Base-by-base conservation (phyloP, 2,888 invertebrate genomes). In the Idaea biselata region DNA sequence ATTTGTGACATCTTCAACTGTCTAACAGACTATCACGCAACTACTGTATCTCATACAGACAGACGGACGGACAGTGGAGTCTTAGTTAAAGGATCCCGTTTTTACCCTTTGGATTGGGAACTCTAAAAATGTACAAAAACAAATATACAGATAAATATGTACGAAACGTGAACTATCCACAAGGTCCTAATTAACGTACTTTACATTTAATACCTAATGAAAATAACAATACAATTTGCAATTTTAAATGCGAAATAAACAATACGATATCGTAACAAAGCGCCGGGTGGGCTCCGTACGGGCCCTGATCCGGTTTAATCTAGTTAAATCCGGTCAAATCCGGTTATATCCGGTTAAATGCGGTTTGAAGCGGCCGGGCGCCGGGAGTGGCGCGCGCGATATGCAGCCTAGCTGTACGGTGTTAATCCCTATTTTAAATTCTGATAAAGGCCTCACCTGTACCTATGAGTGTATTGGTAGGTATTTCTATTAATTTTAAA, bases 351-450 rank as follows among this genome's bases (percentile, higher is more conserved):
- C 75, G 78, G 76, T 62, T 69, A 44, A 44, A 44, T 44, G 11
- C 44, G 44, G 44, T 44, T 44, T 11, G 44, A 44, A 44, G 44
- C 44, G 44, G 44, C 11, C 44, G 44, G 69, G 75, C 75, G 76
- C 74, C 76, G 79, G 79, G 83, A 76, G 81, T 79, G 83, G 79
- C 66, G 76, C 72, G 74, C 75, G 81, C 83, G 88, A 87, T 88
- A 88, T 85, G 85, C 81, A 78, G 80, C 81, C 84, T 78, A 81
- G 84, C 82, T 77, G 76, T 81, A 78, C 82, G 81, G 88, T 86
- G 89, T 82, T 93, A 93, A 92, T 89, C 89, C 89, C 85, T 79
- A 80, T 87, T 92, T 91, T 90, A 91, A 93, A 91, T 89, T 87
- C 85, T 87, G 87, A 88, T 89, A 88, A 88, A 87, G 82, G 82